These are phyloP conservation scores for Phalacrocorax carbo DNA, from an alignment of 2,113 vertebrate genomes.

Conservation along the genomic window DNA sequence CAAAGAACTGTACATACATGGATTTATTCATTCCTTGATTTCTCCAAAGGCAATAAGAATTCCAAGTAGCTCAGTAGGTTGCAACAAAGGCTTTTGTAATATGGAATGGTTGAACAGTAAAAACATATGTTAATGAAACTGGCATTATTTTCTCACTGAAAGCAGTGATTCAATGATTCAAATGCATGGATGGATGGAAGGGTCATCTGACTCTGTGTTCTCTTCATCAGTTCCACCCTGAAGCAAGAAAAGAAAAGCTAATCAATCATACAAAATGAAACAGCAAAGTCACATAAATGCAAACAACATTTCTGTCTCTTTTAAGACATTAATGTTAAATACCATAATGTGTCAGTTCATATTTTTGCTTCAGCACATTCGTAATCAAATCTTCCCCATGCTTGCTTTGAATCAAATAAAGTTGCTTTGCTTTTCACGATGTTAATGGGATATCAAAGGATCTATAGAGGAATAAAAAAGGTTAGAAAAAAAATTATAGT, in stretches of 20 bases:
- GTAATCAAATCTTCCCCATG: not conserved
- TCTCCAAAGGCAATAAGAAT: not conserved
- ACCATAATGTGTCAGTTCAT: not conserved
- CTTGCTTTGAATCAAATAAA: not conserved
- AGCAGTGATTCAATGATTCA: not conserved
- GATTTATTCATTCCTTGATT: not conserved
- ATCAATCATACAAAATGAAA: constrained; percentile 10
- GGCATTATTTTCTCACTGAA: not conserved
- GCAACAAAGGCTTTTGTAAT: not conserved
- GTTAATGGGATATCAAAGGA: not conserved
- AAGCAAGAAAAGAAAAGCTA: not conserved
- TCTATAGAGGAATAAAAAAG: not conserved
- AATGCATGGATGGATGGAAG: not conserved
- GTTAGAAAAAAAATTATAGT: not conserved
- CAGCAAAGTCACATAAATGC: not conserved
- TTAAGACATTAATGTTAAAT: not conserved
- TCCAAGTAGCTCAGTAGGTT: not conserved
- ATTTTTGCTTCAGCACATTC: not conserved
- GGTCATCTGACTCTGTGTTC: not conserved
- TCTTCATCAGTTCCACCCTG: not conserved
- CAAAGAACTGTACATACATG: not conserved
- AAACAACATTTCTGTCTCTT: constrained; percentile 2
- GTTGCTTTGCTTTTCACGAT: not conserved
- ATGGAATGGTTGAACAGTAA: not conserved
- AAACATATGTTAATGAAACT: not conserved